Conservation (phyloP, 2,797 vertebrate species). For the Rallus crepitans region DNA sequence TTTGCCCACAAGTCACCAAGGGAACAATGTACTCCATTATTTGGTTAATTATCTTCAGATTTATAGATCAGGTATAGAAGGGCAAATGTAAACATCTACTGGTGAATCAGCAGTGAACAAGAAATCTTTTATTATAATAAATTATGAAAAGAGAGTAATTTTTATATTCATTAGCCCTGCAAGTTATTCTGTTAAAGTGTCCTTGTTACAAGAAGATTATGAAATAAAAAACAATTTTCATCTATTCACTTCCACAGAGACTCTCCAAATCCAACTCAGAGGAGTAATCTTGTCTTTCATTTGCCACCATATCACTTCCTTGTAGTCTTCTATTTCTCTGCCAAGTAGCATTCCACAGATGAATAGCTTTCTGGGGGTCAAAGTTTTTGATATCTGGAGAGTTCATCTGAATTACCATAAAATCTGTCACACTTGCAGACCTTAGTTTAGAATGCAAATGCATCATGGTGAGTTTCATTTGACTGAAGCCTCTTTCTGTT, state of each 20-base stretch:
- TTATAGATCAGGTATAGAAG: neutral
- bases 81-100: neutral
- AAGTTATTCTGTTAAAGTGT: neutral
- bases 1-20: neutral
- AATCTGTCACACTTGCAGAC: constrained; percentile 53
- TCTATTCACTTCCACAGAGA: constrained; percentile 47
- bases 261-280: constrained; percentile 56
- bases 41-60: neutral
- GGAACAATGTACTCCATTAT: neutral
- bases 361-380: constrained; percentile 66
- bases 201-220: neutral
- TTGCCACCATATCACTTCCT: neutral
- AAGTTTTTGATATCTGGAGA: constrained; percentile 68
- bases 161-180: neutral
- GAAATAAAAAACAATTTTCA: neutral
- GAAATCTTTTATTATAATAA: neutral
- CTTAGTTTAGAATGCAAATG: constrained; percentile 6
- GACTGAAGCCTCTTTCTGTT: constrained; percentile 62
- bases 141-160: neutral
- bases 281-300: constrained; percentile 13
- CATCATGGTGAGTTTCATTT: constrained; percentile 49
- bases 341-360: constrained; percentile 64
- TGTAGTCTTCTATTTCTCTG: constrained; percentile 19
- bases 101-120: neutral
- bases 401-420: constrained; percentile 74